Evolutionary conservation across 2,888 invertebrate species (phyloP).

Genomic region (Dasysyrphus tricinctus): DNA sequence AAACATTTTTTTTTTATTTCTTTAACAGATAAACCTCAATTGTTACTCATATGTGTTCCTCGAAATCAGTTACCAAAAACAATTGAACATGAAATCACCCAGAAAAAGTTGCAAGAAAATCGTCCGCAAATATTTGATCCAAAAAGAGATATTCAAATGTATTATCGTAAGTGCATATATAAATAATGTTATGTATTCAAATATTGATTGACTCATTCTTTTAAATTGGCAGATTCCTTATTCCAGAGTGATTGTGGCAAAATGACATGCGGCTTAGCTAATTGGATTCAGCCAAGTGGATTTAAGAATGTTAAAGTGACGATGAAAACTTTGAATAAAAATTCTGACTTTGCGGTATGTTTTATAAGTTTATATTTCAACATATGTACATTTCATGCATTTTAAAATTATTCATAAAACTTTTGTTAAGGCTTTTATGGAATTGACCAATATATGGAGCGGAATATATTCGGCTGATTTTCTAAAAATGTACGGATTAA

Average conservation of each 20-base stretch:
- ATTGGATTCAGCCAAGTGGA: constrained; percentile 89
- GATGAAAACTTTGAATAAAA: constrained; percentile 90
- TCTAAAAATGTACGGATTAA: constrained; percentile 91
- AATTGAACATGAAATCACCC: constrained; percentile 81
- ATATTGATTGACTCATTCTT: constrained; percentile 32
- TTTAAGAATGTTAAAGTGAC: constrained; percentile 91
- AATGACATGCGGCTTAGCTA: constrained; percentile 88
- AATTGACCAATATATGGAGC: constrained; percentile 91
- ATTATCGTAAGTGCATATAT: constrained; percentile 79
- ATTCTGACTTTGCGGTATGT: constrained; percentile 86
- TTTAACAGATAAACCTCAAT: constrained; percentile 80
- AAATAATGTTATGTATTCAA: not conserved
- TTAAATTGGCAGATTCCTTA: constrained; percentile 84
- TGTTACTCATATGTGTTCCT: constrained; percentile 82
- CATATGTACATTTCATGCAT: not conserved
- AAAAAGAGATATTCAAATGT: constrained; percentile 82
- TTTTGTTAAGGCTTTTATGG: constrained; percentile 88
- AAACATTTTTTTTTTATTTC: constrained; percentile 7
- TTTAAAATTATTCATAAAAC: not conserved
- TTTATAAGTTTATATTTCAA: not conserved
- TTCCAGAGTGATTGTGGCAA: constrained; percentile 86
- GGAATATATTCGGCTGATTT: constrained; percentile 90
- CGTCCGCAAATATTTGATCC: constrained; percentile 80
- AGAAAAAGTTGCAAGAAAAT: constrained; percentile 64
- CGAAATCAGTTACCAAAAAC: constrained; percentile 82